Base-by-base conservation (phyloP, 2,797 vertebrate species). In the Psittacula derbiana region DNA sequence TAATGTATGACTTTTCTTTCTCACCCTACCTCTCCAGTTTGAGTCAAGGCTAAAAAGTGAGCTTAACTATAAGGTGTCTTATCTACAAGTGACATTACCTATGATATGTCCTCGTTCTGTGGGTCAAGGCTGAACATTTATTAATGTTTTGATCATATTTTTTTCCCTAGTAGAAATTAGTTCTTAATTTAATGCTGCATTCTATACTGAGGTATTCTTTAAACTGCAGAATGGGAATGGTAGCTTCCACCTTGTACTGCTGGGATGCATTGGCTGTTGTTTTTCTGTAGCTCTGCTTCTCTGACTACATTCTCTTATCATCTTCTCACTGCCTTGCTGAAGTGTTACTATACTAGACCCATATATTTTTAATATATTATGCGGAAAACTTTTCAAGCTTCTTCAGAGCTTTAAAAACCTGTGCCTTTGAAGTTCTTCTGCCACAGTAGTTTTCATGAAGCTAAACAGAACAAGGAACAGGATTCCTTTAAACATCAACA, bases 401-500 rank as follows among this genome's bases (percentile, higher is more conserved):
- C 52, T 86, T 94, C 44, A 50, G 43, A 65, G 33, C 58, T 85
- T 86, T 74, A 88, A 89, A 88, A 82, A 33, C 46, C 44, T 18
- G 3, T 90, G 44, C 53, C 74, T 96, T 94, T 93, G 91, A 93
- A 96, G 53, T 93, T 12, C 46, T 89, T 65, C 46, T 92, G 69
- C 72, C 81, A 53, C 27, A 46, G 69, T 8, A 65, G 44, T 80
- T 96, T 82, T 82, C 92, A 91, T 85, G 93, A 92, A 92, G 71
- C 69, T 78, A 53, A 61, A 43, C 31, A 76, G 90, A 89, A 23
- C 47, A 80, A 86, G 75, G 65, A 76, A 44, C 38, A 13, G 0
- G 27, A 83, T 91, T 95, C 65, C 86, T 93, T 94, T 89, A 92
- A 94, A 94, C 27, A 61, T 85, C 80, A 93, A 74, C 79, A 67